Evolutionary conservation across 1,140 invertebrate species (phyloP).

Genomic region (Pachypeltis micranthus): DNA sequence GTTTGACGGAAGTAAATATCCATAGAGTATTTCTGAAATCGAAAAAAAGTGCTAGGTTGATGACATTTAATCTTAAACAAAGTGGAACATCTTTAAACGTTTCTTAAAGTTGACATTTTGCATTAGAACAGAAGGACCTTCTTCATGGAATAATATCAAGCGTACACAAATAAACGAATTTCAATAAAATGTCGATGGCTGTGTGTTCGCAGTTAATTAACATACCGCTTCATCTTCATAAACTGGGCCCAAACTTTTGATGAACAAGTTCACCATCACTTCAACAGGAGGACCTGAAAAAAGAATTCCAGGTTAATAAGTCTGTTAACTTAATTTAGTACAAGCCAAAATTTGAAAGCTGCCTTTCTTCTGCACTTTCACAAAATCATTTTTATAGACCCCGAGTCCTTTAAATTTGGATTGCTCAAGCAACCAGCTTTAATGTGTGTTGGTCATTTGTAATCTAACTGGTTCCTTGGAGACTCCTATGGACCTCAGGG

Average conservation of each 20-base stretch:
- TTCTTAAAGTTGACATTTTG: background rate
- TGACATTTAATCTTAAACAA: background rate
- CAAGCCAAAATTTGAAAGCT: too few relatives aligned
- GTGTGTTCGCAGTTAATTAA: too few relatives aligned
- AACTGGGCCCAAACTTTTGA: constrained; percentile 43
- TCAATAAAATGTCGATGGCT: too few relatives aligned
- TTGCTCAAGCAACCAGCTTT: too few relatives aligned
- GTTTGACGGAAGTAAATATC: constrained; percentile 50
- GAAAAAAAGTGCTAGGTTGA: background rate
- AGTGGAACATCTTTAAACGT: background rate
- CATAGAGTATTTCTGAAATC: constrained; percentile 46
- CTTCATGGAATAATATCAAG: too few relatives aligned
- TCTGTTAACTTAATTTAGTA: background rate
- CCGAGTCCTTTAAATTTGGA: too few relatives aligned
- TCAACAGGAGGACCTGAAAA: constrained; percentile 35
- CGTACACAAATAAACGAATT: too few relatives aligned
- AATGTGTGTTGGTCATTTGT: too few relatives aligned
- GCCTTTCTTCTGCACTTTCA: too few relatives aligned
- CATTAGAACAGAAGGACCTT: background rate
- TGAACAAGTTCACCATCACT: constrained; percentile 39
- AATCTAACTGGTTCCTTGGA: too few relatives aligned
- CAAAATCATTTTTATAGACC: too few relatives aligned
- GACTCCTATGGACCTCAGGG: too few relatives aligned
- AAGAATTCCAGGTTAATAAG: background rate
- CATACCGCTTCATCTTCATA: constrained; percentile 42